A percentile compares a stretch with the other conserved stretches of the same genome.
Conservation (phyloP, 2,888 invertebrate species). For the Alcis repandata region DNA sequence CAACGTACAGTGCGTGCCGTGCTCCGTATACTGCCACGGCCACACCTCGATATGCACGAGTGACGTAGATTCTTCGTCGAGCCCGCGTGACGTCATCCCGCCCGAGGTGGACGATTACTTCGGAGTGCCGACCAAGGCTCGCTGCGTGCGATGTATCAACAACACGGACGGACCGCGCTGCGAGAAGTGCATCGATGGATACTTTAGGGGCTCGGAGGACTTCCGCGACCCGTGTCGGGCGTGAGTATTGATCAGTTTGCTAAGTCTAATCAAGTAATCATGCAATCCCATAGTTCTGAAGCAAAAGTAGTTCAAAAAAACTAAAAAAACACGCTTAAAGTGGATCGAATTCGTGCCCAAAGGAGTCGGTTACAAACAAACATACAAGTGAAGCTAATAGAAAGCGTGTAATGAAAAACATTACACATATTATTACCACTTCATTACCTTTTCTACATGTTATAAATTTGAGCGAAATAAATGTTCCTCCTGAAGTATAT, state of each 20-base stretch:
- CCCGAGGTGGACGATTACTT: slow-evolving; percentile 88
- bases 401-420: too few species aligned
- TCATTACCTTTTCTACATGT: too few species aligned
- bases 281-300: too few species aligned
- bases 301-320: too few species aligned
- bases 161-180: slow-evolving; percentile 93
- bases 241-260: slow-evolving; percentile 81
- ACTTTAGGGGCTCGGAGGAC: slow-evolving; percentile 92
- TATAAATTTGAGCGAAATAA: too few species aligned
- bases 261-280: too few species aligned
- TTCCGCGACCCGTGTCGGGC: slow-evolving; percentile 91
- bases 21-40: slow-evolving; percentile 95
- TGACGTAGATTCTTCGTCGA: slow-evolving; percentile 80
- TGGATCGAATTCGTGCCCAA: too few species aligned
- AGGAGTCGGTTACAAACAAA: too few species aligned
- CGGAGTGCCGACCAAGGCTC: slow-evolving; percentile 89
- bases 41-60: slow-evolving; percentile 94
- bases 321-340: too few species aligned
- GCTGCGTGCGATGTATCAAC: slow-evolving; percentile 94
- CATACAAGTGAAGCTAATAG: too few species aligned
- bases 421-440: too few species aligned
- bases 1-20: slow-evolving; percentile 95
- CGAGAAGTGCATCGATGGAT: slow-evolving; percentile 92
- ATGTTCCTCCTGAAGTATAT: too few species aligned
- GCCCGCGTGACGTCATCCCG: slow-evolving; percentile 79